Evolutionary conservation across 2,797 vertebrate species (phyloP), one percentile per base, ranked within the genome.

Genomic region (Melanotaenia nigrans): DNA sequence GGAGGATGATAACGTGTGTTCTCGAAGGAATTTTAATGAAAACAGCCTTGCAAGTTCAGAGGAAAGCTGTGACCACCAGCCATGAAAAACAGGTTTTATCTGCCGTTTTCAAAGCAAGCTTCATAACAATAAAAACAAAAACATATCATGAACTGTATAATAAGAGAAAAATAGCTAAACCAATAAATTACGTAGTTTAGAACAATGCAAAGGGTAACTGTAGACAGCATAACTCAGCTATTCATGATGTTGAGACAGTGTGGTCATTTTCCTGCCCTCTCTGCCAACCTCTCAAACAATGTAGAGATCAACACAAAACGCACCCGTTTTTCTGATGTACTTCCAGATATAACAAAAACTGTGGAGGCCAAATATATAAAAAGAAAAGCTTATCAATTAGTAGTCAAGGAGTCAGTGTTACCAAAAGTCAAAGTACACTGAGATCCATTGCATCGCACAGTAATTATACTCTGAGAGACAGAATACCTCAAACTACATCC

Each of bases 1-100:
- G 78, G 61, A 71, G 73, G 62, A 76, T 40, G 71, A 57, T 81
- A 69, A 79, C 0, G 16, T 25, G 49, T 12, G 51, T 36, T 35
- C 33, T 47, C 13, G 4, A 42, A 57, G 24, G 66, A 65, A 70
- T 77, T 49, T 71, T 7, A 57, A 28, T 51, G 25, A 68, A 56
- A 40, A 77, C 71, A 65, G 55, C 16, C 12, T 62, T 16, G 18
- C 12, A 55, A 32, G 14, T 38, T 67, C 64, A 40, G n/a, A 47
- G 22, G 32, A 79, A 72, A 82, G 61, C 53, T 61, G 36, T 40
- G 51, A 68, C 13, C 0, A 22, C 2, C 33, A 65, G 63, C 38
- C 62, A 58, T 3, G 5, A 28, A 65, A 66, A 30, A 0, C 1
- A 1, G 24, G 1, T 35, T 62, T 60, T 59, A 11, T 62, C 65